These are phyloP conservation scores for Rutpela maculata DNA, from an alignment of 2,888 invertebrate genomes.

Conservation along the genomic window DNA sequence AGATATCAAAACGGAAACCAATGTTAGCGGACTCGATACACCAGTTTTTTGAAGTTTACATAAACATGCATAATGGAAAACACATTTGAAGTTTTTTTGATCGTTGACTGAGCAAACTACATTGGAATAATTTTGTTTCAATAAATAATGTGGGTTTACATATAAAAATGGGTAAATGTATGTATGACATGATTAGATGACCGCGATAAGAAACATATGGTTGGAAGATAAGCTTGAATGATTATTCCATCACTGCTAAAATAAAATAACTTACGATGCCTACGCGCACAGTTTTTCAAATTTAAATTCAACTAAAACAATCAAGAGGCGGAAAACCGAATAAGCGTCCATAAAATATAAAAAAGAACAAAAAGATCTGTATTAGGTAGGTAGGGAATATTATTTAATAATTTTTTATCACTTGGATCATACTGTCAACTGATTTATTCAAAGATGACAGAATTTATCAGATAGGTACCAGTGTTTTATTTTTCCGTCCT, in stretches of 20 bases:
- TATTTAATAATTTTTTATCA: too few relatives aligned
- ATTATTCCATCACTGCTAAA: neutral
- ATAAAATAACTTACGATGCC: neutral
- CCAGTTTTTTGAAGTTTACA: too few relatives aligned
- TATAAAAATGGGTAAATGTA: neutral
- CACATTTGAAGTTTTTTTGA: neutral
- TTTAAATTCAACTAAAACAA: too few relatives aligned
- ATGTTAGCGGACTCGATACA: neutral
- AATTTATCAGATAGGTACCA: neutral
- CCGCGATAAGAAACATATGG: neutral
- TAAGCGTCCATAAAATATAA: too few relatives aligned
- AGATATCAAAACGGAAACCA: constrained; percentile 36
- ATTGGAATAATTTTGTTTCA: neutral
- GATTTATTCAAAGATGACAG: neutral
- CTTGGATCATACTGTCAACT: neutral
- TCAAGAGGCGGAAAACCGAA: too few relatives aligned
- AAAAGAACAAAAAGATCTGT: too few relatives aligned
- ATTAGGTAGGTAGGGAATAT: too few relatives aligned
- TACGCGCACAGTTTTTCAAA: neutral
- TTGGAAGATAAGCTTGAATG: neutral
- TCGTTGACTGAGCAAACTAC: neutral
- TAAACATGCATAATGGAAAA: neutral
- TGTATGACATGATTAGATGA: neutral
- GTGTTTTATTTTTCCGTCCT: constrained; percentile 22
- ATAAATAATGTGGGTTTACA: neutral